phyloP scores from a whole-genome alignment of 1,140 invertebrate species.

The Lucilia cuprina region DNA sequence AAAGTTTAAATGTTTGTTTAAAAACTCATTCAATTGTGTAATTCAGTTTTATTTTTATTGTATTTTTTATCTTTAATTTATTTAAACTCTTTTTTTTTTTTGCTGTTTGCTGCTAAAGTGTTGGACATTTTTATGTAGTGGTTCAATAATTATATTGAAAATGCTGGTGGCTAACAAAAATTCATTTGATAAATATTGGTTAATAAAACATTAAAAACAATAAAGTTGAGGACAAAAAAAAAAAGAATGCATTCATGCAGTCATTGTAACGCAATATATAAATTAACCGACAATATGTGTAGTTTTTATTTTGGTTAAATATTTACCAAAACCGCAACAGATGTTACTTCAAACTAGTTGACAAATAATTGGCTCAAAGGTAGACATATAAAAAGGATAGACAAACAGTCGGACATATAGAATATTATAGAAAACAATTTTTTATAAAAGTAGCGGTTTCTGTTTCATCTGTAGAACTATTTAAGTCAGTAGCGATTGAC shows the following conservation, averaged over 20 bases:
- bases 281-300: constrained; percentile 29
- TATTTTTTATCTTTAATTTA: constrained; percentile 20
- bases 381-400: background rate
- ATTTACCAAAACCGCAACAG: constrained; percentile 7
- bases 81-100: constrained; percentile 16
- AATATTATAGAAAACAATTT: background rate
- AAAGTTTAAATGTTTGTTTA: constrained; percentile 22
- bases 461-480: background rate
- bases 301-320: background rate
- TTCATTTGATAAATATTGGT: constrained; percentile 28
- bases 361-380: background rate
- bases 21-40: constrained; percentile 27
- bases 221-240: background rate
- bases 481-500: no score
- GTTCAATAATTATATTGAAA: background rate
- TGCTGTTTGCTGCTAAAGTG: background rate
- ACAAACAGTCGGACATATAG: background rate
- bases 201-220: constrained; percentile 31
- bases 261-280: background rate
- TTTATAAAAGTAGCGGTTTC: background rate
- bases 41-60: background rate
- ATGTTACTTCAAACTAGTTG: background rate
- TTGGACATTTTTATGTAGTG: background rate
- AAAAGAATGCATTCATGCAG: no score
- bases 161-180: constrained; percentile 30